phyloP scores from a whole-genome alignment of 2,888 invertebrate species.

The Cremastinae sp. region DNA sequence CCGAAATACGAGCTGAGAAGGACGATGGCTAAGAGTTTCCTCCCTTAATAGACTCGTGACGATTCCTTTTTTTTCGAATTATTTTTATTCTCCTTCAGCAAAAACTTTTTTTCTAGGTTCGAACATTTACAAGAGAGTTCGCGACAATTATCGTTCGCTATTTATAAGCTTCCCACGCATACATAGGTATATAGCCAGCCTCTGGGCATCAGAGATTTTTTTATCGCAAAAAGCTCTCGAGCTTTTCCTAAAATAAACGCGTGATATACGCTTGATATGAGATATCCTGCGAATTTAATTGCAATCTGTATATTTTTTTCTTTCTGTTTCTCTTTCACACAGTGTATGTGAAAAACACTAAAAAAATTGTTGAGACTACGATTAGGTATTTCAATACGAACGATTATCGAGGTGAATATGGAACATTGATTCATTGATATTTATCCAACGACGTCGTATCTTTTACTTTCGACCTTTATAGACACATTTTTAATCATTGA shows the following conservation, averaged over 20 bases:
- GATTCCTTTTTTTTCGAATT: background rate
- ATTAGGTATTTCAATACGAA: too few relatives aligned
- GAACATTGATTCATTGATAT: too few relatives aligned
- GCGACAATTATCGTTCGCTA: slow-evolving; percentile 2
- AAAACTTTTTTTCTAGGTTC: background rate
- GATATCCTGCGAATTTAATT: background rate
- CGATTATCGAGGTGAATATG: too few relatives aligned
- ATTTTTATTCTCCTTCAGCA: background rate
- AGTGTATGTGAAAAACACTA: too few relatives aligned
- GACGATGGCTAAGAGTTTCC: slow-evolving; percentile 12
- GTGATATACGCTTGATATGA: too few relatives aligned
- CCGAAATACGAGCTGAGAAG: slow-evolving; percentile 37
- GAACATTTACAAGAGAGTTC: background rate
- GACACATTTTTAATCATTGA: too few relatives aligned
- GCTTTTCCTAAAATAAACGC: background rate
- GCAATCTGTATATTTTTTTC: background rate
- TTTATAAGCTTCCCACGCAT: background rate
- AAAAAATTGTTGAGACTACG: too few relatives aligned
- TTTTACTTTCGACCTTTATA: too few relatives aligned
- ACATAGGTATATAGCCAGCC: too few relatives aligned
- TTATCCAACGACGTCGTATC: too few relatives aligned
- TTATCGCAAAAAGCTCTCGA: too few relatives aligned
- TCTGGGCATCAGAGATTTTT: too few relatives aligned
- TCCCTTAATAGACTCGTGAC: slow-evolving; percentile 48
- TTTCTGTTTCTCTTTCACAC: background rate